Percentiles rank a stretch among this genome's conserved stretches.
phyloP scores from a whole-genome alignment of 2,113 vertebrate genomes.

The Asarcornis scutulata region DNA sequence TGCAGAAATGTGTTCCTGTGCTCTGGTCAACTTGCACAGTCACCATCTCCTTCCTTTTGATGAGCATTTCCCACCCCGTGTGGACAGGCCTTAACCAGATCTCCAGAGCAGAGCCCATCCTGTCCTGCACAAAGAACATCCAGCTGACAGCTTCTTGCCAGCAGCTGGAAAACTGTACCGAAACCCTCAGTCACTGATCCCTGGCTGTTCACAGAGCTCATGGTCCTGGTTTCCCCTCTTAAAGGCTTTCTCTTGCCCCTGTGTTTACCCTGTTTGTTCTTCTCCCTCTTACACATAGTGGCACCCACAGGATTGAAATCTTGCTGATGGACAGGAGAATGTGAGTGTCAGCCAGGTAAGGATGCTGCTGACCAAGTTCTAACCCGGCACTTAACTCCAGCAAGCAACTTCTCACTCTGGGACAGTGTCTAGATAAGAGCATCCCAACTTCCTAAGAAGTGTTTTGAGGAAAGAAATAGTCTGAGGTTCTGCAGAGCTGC shows the following conservation, averaged over 20 bases:
- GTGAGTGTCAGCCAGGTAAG: neutral
- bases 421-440: rapidly evolving
- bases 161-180: neutral
- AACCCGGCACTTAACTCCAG: neutral
- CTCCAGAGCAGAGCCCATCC: neutral
- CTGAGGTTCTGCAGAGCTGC: neutral
- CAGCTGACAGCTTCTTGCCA: neutral
- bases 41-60: neutral
- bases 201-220: neutral
- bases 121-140: neutral
- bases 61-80: neutral
- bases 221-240: neutral
- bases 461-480: neutral
- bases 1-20: neutral
- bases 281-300: neutral
- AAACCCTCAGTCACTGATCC: neutral
- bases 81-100: neutral
- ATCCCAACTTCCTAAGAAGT: neutral
- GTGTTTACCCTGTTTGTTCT: neutral
- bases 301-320: neutral
- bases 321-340: neutral
- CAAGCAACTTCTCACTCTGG: neutral
- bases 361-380: neutral
- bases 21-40: neutral
- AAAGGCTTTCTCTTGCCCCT: neutral